Evolutionary conservation across 64 coral and sea anemone species (phyloP), one percentile per base, ranked within the genome.

Genomic region (Montipora cactus): DNA sequence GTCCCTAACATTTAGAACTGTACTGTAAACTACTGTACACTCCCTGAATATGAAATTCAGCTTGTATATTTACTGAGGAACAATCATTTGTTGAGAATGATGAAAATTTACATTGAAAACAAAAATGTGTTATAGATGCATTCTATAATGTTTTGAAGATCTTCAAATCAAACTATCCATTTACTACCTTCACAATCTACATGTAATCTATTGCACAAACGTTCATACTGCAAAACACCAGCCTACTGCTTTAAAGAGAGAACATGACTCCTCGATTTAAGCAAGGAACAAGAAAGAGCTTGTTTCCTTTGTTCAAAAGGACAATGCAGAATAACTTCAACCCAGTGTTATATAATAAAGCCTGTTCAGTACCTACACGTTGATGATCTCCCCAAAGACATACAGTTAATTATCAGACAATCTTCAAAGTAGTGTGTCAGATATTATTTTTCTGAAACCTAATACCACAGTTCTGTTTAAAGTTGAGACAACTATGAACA

Each of bases 291-390:
- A 62, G 12, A 44, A 47, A 46, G 22, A 18, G 19, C 9, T 8
- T 61, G 8, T 8, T 8, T 3, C 37, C 19, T 86, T 86, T 72
- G 62, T 86, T 66, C 20, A 19, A 51, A 47, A 45, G n/a, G 66
- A 86, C 82, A 86, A 86, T 71, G 45, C 6, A 21, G 4, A 78
- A 86, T 22, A 71, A 71, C 47, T 86, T 86, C 82, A 86, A 16
- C 4, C 13, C 25, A 66, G 12, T 47, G 22, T 62, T 47, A 14
- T 9, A 46, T 6, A 13, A 20, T n/a, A 23, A 48, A 19, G 25
- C 8, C 55, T 82, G 22, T 82, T 82, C 4, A 82, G 5, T 13
- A 37, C 37, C 44, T 49, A 15, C 2, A 67, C 62, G 58, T 12
- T 64, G 25, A 62, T 64, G 8, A 82, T 5, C 4, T 16, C 4